Percentiles rank a stretch among this genome's conserved stretches.
These are phyloP conservation scores for Pyxicephalus adspersus DNA, from an alignment of 2,113 vertebrate species.

Conservation along the genomic window DNA sequence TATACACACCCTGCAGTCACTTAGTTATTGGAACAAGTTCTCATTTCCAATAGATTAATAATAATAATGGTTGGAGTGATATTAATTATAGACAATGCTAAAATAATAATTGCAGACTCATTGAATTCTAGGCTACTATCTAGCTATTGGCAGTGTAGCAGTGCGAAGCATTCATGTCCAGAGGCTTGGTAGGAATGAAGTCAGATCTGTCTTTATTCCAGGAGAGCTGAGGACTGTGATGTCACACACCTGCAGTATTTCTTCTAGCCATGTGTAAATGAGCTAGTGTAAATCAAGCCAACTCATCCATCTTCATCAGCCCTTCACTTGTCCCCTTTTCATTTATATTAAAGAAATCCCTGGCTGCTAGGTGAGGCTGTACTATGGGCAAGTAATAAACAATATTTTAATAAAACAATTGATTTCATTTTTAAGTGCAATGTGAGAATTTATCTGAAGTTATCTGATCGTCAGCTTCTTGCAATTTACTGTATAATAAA, in stretches of 20 bases:
- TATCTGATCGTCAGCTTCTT: too few relatives aligned
- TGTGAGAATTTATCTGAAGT: too few relatives aligned
- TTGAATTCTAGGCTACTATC: neutral
- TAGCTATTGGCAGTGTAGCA: neutral
- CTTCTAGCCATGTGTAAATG: slow-evolving; percentile 37
- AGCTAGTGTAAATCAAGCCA: neutral
- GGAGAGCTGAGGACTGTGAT: slow-evolving; percentile 21
- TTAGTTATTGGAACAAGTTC: neutral
- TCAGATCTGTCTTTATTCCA: slow-evolving; percentile 23
- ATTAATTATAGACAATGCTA: neutral
- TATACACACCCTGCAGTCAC: neutral
- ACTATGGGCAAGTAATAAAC: too few relatives aligned
- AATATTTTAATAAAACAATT: too few relatives aligned
- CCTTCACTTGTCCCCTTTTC: neutral
- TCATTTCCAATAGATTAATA: neutral
- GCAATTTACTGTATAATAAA: too few relatives aligned
- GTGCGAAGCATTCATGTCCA: slow-evolving; percentile 8
- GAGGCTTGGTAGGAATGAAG: slow-evolving; percentile 14
- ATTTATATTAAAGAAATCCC: neutral
- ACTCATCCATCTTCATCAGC: slow-evolving; percentile 31
- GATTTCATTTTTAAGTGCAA: too few relatives aligned
- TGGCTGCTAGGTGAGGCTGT: neutral
- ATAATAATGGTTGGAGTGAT: neutral
- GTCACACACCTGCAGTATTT: slow-evolving; percentile 40
- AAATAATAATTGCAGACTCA: neutral